Evolutionary conservation across 2,888 invertebrate species (phyloP).

Genomic region (Athetis lepigone): DNA sequence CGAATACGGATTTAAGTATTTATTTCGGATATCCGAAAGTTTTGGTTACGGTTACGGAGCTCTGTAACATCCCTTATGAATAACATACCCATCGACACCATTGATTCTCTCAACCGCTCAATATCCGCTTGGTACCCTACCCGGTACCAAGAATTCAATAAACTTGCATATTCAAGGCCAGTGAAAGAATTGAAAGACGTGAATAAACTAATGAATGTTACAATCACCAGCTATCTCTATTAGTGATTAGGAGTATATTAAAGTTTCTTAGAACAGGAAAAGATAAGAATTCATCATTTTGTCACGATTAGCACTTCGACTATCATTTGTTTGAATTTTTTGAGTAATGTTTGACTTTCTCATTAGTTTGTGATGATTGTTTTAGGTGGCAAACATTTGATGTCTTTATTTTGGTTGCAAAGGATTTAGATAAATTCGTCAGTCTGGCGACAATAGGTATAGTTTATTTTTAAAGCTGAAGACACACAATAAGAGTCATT

Average conservation of each 20-base stretch:
- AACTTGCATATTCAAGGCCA: slow-evolving; percentile 31
- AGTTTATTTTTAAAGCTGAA: too few species aligned
- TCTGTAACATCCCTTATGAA: too few species aligned
- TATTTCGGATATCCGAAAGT: too few species aligned
- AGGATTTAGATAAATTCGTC: not conserved
- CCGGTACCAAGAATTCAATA: slow-evolving; percentile 31
- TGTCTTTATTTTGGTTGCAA: not conserved
- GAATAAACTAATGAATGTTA: slow-evolving; percentile 38
- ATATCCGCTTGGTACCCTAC: too few species aligned
- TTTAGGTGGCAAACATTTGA: not conserved
- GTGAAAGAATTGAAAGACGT: slow-evolving; percentile 25
- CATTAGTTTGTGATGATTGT: slow-evolving; percentile 16
- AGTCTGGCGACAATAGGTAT: too few species aligned
- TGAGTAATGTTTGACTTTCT: slow-evolving; percentile 36
- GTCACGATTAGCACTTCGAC: slow-evolving; percentile 34
- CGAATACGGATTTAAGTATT: too few species aligned
- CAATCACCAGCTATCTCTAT: slow-evolving; percentile 29
- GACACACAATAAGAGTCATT: too few species aligned
- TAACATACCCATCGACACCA: slow-evolving; percentile 39
- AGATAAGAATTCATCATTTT: slow-evolving; percentile 38
- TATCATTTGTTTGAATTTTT: slow-evolving; percentile 21
- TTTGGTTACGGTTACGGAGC: too few species aligned
- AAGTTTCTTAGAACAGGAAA: slow-evolving; percentile 35
- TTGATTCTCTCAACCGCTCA: slow-evolving; percentile 37
- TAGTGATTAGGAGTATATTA: slow-evolving; percentile 25